A percentile compares a stretch with the other conserved stretches of the same genome.
phyloP scores from a whole-genome alignment of 2,113 vertebrate genomes.

The Puffinus mauretanicus region DNA sequence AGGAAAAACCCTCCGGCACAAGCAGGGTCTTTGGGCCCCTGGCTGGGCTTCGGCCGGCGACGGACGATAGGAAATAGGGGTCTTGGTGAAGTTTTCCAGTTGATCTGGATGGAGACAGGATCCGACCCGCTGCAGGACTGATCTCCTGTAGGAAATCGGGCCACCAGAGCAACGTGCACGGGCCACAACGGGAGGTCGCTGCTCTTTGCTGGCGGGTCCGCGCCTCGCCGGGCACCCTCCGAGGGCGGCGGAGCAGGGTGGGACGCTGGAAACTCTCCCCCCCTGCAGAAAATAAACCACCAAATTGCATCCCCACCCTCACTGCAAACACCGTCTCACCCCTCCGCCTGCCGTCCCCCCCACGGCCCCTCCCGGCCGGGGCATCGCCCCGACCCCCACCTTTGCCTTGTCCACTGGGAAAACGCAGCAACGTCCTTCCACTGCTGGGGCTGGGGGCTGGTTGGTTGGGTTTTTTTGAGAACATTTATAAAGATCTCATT shows the following conservation, averaged over 20 bases:
- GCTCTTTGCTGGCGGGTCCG: neutral
- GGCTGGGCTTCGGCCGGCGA: neutral
- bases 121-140: rapidly evolving
- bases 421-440: neutral
- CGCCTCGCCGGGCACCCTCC: neutral
- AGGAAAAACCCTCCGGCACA: neutral
- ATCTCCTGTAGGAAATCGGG: rapidly evolving
- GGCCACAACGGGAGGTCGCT: neutral
- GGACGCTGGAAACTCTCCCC: neutral
- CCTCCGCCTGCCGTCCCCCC: neutral
- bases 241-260: neutral
- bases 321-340: neutral
- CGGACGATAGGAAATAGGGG: rapidly evolving
- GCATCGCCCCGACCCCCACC: neutral
- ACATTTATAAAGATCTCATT: constrained; percentile 42
- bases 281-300: neutral
- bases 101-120: neutral
- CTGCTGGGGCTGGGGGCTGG: neutral
- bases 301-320: neutral
- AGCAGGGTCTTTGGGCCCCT: neutral
- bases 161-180: rapidly evolving
- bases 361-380: rapidly evolving
- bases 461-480: neutral
- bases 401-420: neutral
- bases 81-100: neutral